Evolutionary conservation across 2,113 vertebrate genomes (phyloP).

Genomic region (Garra rufa): DNA sequence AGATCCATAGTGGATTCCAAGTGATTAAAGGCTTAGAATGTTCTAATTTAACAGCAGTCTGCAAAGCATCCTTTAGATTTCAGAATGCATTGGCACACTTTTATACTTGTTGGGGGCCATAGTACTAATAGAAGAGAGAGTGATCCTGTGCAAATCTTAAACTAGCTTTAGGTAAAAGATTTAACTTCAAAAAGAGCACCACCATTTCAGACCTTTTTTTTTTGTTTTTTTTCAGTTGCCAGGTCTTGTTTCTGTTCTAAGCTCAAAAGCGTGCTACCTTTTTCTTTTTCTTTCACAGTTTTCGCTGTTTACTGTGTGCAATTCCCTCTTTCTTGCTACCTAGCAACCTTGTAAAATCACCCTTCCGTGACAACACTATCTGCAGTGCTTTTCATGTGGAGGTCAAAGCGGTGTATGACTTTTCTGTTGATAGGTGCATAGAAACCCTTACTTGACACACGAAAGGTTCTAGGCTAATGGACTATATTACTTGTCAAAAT

Average conservation of each 20-base stretch:
- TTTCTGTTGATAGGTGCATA: neutral
- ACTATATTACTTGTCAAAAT: neutral
- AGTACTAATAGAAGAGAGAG: neutral
- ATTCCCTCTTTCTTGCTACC: neutral
- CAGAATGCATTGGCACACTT: neutral
- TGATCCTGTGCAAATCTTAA: neutral
- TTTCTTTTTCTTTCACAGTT: neutral
- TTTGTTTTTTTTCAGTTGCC: neutral
- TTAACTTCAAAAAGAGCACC: neutral
- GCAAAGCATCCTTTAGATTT: neutral
- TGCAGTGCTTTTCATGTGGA: slow-evolving; percentile 6
- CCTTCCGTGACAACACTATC: slow-evolving; percentile 18
- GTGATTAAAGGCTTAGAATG: neutral
- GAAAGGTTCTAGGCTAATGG: neutral
- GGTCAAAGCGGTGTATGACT: neutral
- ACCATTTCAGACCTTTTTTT: neutral
- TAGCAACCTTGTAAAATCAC: slow-evolving; percentile 16
- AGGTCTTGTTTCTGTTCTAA: neutral
- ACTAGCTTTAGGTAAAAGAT: neutral
- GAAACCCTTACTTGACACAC: neutral
- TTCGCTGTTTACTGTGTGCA: neutral
- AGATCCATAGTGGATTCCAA: too few relatives aligned
- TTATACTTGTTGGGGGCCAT: neutral
- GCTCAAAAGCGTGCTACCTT: neutral
- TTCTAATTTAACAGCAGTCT: too few relatives aligned